Base-by-base conservation (phyloP, 2,888 invertebrate species). In the Colletes collaris region DNA sequence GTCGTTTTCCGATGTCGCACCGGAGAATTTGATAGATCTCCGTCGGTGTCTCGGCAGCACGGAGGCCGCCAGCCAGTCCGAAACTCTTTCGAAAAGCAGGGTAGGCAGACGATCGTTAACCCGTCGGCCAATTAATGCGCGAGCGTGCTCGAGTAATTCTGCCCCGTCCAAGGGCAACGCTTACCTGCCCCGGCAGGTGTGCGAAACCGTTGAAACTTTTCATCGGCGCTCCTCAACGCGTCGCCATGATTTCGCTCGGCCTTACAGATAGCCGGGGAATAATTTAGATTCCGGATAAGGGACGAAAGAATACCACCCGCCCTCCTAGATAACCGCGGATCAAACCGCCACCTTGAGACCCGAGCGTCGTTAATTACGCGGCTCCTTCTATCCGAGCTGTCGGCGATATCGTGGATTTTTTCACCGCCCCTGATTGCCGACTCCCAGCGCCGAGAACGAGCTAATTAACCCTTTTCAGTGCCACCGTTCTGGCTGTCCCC, bases 1-100 rank as follows among this genome's bases (percentile, higher is more conserved):
- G 86, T 89, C 90, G 88, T 89, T 86, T 90, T 88, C 91, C 89
- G 90, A 91, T 92, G 88, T 89, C 88, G 86, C 89, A 81, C 83
- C 82, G 88, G 27, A 89, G 89, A 91, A 92, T 92, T 92, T 92
- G 92, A 92, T 92, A 91, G 92, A 92, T 92, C 90, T 91, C 90
- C 89, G 86, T 27, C 89, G 85, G 83, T 85, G 84, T 84, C 83
- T 83, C 87, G 89, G 89, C 89, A 16, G 27, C 27, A 27, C 27
- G 27, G 27, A 27, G 27, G 27, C 27, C 27, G 27, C 27, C 27
- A 27, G 27, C 27, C 27, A 27, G 27, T 27, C 27, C 27, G 27
- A 27, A 27, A 27, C 27, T 27, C 27, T 27, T 27, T 27, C 27
- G 27, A 27, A 27, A 40, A 40, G 3, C 64, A 3, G 6, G 16